These are phyloP conservation scores for Hybognathus amarus DNA, from an alignment of 2,797 vertebrate species.

Conservation along the genomic window DNA sequence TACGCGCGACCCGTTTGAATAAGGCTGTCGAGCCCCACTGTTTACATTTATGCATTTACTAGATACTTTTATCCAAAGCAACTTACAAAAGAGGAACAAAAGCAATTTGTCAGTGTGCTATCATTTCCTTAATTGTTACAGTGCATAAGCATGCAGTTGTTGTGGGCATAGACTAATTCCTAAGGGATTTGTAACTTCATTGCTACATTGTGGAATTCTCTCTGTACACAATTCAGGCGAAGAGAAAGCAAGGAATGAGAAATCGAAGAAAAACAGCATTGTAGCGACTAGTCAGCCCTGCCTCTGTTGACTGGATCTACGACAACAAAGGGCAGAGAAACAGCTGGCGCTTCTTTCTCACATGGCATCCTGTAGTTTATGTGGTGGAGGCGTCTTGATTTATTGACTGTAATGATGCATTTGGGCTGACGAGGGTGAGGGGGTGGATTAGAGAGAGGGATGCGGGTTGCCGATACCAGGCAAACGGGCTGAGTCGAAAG, in stretches of 20 bases:
- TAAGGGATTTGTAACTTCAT: slow-evolving; percentile 20
- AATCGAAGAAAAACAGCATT: slow-evolving; percentile 19
- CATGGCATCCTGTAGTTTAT: slow-evolving; percentile 56
- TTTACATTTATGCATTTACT: not conserved
- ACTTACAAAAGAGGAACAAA: not conserved
- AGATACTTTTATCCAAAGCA: not conserved
- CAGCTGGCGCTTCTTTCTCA: slow-evolving; percentile 51
- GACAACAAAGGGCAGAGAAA: slow-evolving; percentile 46
- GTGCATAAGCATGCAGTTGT: not conserved
- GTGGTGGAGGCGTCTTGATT: slow-evolving; percentile 55
- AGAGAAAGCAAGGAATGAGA: slow-evolving; percentile 12
- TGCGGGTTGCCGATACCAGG: slow-evolving; percentile 40
- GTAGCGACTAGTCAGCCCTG: slow-evolving; percentile 17
- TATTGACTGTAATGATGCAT: slow-evolving; percentile 64
- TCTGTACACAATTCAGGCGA: not conserved
- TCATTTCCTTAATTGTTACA: not conserved
- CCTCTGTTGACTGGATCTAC: slow-evolving; percentile 22
- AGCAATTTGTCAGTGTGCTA: not conserved
- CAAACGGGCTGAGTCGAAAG: slow-evolving; percentile 17
- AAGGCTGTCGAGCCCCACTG: too few species aligned
- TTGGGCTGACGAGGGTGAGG: slow-evolving; percentile 48
- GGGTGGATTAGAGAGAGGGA: slow-evolving; percentile 55
- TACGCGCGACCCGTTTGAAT: too few species aligned
- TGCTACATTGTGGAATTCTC: not conserved
- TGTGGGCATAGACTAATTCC: not conserved